Conservation (phyloP, 2,888 invertebrate species). For the Ophonus ardosiacus region DNA sequence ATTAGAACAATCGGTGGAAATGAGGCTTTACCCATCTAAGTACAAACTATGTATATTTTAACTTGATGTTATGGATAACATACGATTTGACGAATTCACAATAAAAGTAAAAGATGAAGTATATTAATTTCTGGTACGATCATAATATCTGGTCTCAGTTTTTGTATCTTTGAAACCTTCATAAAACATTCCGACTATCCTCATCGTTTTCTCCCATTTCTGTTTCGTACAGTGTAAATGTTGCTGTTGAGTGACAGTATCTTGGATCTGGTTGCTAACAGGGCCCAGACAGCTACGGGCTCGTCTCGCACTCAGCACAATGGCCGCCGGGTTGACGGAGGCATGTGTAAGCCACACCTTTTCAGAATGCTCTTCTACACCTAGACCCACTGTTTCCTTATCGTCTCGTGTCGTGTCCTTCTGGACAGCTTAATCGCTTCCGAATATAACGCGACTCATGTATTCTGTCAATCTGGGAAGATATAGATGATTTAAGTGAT, state of each 20-base stretch:
- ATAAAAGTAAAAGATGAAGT: too few relatives aligned
- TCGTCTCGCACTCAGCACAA: conserved; percentile 60
- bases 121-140: too few relatives aligned
- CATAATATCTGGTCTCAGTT: too few relatives aligned
- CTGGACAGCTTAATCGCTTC: conserved; percentile 7
- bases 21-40: too few relatives aligned
- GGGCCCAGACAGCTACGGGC: conserved; percentile 67
- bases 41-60: too few relatives aligned
- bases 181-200: too few relatives aligned
- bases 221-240: not conserved
- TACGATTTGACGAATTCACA: too few relatives aligned
- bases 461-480: not conserved
- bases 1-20: too few relatives aligned
- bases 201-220: not conserved
- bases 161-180: too few relatives aligned
- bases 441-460: not conserved
- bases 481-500: too few relatives aligned
- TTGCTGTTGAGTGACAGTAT: conserved; percentile 45
- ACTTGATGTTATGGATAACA: too few relatives aligned
- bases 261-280: conserved; percentile 66
- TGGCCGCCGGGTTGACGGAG: conserved; percentile 66
- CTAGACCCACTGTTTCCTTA: conserved; percentile 64
- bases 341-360: conserved; percentile 72
- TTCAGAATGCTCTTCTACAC: conserved; percentile 71
- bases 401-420: not conserved